These are phyloP conservation scores for Endomychus coccineus DNA, from an alignment of 2,888 invertebrate species.

Conservation along the genomic window DNA sequence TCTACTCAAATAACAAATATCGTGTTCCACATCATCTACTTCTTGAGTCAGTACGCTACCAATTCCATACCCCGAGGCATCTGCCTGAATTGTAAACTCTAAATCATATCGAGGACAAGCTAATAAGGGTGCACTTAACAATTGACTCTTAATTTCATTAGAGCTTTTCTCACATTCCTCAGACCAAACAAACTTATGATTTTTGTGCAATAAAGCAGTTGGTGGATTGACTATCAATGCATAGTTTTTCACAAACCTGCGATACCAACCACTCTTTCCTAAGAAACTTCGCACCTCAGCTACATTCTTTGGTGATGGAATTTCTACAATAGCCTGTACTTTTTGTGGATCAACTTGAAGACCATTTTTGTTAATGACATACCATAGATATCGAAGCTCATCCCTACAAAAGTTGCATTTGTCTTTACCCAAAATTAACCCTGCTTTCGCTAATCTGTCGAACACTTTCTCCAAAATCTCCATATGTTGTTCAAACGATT, in stretches of 20 bases:
- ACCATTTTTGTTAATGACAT: conserved; percentile 4
- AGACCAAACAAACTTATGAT: not conserved
- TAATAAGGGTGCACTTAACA: too few relatives aligned
- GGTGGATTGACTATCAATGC: too few relatives aligned
- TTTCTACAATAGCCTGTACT: not conserved
- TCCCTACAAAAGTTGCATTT: conserved; percentile 1
- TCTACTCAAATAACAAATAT: too few relatives aligned
- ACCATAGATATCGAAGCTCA: conserved; percentile 4
- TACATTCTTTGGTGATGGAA: conserved; percentile 5
- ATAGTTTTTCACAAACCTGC: conserved; percentile 14
- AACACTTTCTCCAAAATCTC: conserved; percentile 3
- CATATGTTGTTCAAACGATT: conserved; percentile 5
- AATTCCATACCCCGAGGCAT: too few relatives aligned
- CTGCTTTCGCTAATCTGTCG: not conserved
- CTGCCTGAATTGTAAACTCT: too few relatives aligned
- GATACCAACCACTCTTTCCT: conserved; percentile 17
- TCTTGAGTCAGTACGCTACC: too few relatives aligned
- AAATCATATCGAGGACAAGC: too few relatives aligned
- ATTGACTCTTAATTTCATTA: not conserved
- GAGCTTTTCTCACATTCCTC: too few relatives aligned
- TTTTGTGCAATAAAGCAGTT: too few relatives aligned
- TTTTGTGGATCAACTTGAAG: conserved; percentile 2
- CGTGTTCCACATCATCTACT: too few relatives aligned
- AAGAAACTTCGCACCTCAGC: conserved; percentile 14
- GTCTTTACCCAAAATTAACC: not conserved